Percentiles rank a stretch among this genome's conserved stretches.
Evolutionary conservation across 2,888 invertebrate species (phyloP).

Genomic region (Brachyptera risi): DNA sequence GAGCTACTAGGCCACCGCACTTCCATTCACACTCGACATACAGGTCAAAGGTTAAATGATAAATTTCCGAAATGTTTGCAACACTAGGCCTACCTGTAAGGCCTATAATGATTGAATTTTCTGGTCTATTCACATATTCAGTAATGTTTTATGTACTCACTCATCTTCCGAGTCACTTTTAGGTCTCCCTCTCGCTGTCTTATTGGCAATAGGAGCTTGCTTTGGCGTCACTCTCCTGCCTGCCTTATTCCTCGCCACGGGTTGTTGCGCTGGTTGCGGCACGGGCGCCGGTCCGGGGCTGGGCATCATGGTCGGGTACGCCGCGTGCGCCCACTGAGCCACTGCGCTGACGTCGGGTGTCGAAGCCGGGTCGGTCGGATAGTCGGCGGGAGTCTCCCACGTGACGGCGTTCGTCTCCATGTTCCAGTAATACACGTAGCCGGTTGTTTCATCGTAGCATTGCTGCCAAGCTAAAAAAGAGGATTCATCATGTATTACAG

Average conservation of each 20-base stretch:
- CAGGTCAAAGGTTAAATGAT: too few species aligned
- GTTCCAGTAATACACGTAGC: conserved; percentile 64
- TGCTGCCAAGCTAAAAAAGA: conserved; percentile 58
- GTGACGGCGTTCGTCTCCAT: conserved; percentile 58
- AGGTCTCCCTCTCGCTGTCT: conserved; percentile 36
- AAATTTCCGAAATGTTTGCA: too few species aligned
- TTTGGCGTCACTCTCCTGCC: not conserved
- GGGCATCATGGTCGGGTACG: too few species aligned
- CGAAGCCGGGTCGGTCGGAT: conserved; percentile 31
- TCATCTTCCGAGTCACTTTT: conserved; percentile 47
- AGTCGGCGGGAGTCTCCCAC: conserved; percentile 57
- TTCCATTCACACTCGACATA: too few species aligned
- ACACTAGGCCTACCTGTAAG: too few species aligned
- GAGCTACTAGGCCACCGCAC: not conserved
- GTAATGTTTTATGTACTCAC: too few species aligned
- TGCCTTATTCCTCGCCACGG: conserved; percentile 33
- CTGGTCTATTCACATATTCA: too few species aligned
- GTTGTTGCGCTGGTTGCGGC: not conserved
- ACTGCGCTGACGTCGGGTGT: not conserved
- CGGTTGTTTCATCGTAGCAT: conserved; percentile 56
- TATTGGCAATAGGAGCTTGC: conserved; percentile 25
- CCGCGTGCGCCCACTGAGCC: not conserved
- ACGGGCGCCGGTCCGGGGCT: not conserved
- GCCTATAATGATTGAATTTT: too few species aligned
- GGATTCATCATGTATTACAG: too few species aligned